Percentiles rank a stretch among this genome's conserved stretches.
phyloP scores from a whole-genome alignment of 1,140 invertebrate genomes.

The Condylostylus longicornis region DNA sequence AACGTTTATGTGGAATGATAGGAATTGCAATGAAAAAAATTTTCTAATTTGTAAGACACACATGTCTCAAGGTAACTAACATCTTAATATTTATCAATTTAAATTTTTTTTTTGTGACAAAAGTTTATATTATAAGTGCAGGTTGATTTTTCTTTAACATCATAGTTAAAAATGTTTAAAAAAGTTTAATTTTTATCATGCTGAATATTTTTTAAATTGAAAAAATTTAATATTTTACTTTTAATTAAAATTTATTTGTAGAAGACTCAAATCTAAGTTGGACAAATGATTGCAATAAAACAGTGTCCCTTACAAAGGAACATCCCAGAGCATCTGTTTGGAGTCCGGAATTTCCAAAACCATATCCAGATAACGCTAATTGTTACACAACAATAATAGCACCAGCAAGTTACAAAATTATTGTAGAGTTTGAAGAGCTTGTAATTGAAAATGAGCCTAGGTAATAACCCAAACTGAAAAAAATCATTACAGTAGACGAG shows the following conservation, averaged over 20 bases:
- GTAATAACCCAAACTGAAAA: conserved; percentile 39
- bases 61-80: conserved; percentile 36
- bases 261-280: conserved; percentile 28
- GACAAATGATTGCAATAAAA: conserved; percentile 43
- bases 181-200: background rate
- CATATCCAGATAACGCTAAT: conserved; percentile 52
- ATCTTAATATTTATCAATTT: background rate
- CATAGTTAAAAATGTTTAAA: too few relatives aligned
- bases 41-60: conserved; percentile 53
- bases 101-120: too few relatives aligned
- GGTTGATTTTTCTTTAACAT: too few relatives aligned
- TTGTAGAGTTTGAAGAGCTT: conserved; percentile 52
- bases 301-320: conserved; percentile 39
- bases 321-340: conserved; percentile 41
- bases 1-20: conserved; percentile 61
- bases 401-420: conserved; percentile 41
- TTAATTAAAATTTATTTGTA: conserved; percentile 9
- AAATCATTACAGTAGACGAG: too few relatives aligned
- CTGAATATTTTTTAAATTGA: background rate
- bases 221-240: background rate
- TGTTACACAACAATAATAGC: conserved; percentile 44
- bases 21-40: conserved; percentile 52
- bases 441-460: conserved; percentile 50
- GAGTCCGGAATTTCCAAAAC: conserved; percentile 51
- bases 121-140: too few relatives aligned